Evolutionary conservation across 1,140 invertebrate genomes (phyloP).

Genomic region (Anoplolepis gracilipes): DNA sequence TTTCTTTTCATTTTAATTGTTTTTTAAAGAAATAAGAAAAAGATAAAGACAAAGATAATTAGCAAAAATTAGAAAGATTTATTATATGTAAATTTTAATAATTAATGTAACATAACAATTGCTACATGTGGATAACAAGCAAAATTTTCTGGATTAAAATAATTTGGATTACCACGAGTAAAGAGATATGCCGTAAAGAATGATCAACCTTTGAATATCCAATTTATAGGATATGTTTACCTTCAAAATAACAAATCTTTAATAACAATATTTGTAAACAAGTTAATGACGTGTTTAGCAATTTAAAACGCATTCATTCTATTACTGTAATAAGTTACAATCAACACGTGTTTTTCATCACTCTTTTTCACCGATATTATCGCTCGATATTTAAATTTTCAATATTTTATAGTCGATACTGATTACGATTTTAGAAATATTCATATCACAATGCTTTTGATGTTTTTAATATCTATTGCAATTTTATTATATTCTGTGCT

Average conservation of each 20-base stretch:
- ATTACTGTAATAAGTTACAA: neutral
- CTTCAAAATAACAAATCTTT: neutral
- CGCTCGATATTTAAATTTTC: slow-evolving; percentile 16
- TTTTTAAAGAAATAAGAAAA: neutral
- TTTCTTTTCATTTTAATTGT: neutral
- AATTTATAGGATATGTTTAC: neutral
- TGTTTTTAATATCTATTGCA: neutral
- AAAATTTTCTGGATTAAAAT: neutral
- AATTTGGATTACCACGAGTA: neutral
- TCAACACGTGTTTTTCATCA: slow-evolving; percentile 6
- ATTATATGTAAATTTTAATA: neutral
- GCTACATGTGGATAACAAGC: neutral
- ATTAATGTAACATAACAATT: neutral
- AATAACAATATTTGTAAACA: slow-evolving; percentile 18
- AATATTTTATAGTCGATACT: slow-evolving; percentile 23
- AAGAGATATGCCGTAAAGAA: neutral
- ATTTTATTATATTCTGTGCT: neutral
- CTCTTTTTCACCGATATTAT: neutral
- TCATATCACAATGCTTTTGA: neutral
- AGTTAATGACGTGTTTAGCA: neutral
- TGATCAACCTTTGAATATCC: neutral
- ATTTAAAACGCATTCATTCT: neutral
- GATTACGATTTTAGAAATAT: neutral
- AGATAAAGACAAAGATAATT: neutral
- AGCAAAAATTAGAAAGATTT: neutral